Evolutionary conservation across 2,113 vertebrate genomes (phyloP), one percentile per base, ranked within the genome.

Genomic region (Numida meleagris): DNA sequence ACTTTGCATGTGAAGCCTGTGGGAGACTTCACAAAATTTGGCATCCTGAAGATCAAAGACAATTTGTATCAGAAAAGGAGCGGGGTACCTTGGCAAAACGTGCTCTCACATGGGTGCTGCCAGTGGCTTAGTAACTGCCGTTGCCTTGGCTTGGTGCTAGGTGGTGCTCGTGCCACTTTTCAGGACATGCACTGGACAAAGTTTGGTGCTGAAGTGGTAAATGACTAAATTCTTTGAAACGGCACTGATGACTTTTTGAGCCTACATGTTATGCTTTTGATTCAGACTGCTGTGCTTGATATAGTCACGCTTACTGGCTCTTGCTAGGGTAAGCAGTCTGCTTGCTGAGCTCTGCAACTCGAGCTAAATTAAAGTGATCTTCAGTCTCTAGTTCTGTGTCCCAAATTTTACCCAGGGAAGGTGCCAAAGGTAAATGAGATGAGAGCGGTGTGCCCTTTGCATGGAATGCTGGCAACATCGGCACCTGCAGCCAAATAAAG

Each of bases 151-250:
- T 46, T 71, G 61, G 25, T 59, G 84, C n/a, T 68, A 53, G 83
- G 38, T 83, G 80, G 9, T 66, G 88, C 74, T 87, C 5, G 2
- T 85, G 82, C 67, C 0, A 0, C 71, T 84, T 66, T 63, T 40
- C 24, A 67, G 34, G 62, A 45, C 20, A 2, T 3, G 20, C 0
- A 5, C 48, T 8, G 11, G 18, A 7, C 1, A 12, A 21, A 61
- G 8, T 25, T 63, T 29, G 40, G 71, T 33, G 67, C 13, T 45
- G 45, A 73, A 21, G 5, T 0, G 3, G 21, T 34, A 40, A 80
- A 9, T 38, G 79, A 43, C 8, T 31, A 5, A 62, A 55, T 57
- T 0, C 2, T 31, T 77, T n/a, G 7, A 40, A 89, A 61, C 36
- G 79, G 61, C 59, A 48, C 10, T 31, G n/a, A 27, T 31, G 42